phyloP scores from a whole-genome alignment of 2,888 invertebrate species.

The Bombylius major region DNA sequence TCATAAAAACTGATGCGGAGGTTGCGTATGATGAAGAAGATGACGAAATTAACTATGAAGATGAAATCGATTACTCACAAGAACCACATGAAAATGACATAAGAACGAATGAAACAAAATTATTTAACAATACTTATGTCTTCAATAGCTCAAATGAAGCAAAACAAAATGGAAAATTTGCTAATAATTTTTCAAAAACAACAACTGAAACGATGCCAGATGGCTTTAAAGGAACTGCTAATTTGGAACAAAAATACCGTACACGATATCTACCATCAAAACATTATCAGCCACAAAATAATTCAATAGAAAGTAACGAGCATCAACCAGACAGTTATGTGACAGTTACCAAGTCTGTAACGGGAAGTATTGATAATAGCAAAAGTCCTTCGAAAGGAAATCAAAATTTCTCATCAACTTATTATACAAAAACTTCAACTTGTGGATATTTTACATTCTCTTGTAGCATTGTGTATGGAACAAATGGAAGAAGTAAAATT shows the following conservation, averaged over 20 bases:
- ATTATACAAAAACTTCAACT: conserved; percentile 75
- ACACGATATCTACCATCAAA: conserved; percentile 29
- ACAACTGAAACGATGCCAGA: conserved; percentile 31
- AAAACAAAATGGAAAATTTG: conserved; percentile 30
- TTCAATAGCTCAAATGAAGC: too few relatives aligned
- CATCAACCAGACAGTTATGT: conserved; percentile 55
- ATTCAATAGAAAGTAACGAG: conserved; percentile 24
- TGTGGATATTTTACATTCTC: conserved; percentile 81
- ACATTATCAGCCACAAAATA: conserved; percentile 7
- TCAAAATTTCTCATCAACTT: conserved; percentile 63
- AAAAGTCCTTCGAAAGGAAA: conserved; percentile 47
- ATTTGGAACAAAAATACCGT: conserved; percentile 34
- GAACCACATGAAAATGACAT: conserved; percentile 26
- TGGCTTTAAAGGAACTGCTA: conserved; percentile 35
- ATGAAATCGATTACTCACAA: conserved; percentile 48
- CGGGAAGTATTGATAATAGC: conserved; percentile 52
- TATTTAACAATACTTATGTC: too few relatives aligned
- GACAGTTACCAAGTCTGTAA: conserved; percentile 67
- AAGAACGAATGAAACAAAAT: neutral
- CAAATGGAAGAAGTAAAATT: conserved; percentile 64
- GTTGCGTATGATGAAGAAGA: conserved; percentile 39
- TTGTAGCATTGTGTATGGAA: conserved; percentile 65
- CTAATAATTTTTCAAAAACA: conserved; percentile 17
- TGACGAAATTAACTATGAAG: conserved; percentile 37
- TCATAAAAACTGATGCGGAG: conserved; percentile 17